Evolutionary conservation across 2,888 invertebrate species (phyloP), one percentile per base, ranked within the genome.

Genomic region (Smittia sp.): DNA sequence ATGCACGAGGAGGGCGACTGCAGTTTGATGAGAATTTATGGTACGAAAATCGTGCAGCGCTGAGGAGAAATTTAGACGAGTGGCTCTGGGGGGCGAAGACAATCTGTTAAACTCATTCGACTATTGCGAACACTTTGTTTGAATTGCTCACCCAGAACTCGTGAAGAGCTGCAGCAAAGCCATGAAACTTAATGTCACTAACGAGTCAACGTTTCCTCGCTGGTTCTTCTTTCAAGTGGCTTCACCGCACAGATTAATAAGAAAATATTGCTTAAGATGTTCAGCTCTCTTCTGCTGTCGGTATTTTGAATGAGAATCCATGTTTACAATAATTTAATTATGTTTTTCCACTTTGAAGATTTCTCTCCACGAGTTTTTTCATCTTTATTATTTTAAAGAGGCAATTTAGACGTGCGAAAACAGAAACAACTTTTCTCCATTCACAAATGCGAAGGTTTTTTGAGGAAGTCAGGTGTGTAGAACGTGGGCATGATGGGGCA

Each of bases 281-380:
- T 63, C 27, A 25, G 63, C 27, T 63, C 24, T 58, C 9, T 52
- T 15, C 15, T 1, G 13, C 25, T 24, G 63, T 63, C 63, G 63
- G 63, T 24, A 15, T 63, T 62, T 27, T 25, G 27, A 63, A 63
- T 63, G 63, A n/a, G 24, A 27, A 25, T 63, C 15, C 63, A 39
- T 67, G 67, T 67, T 67, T 67, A 67, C 39, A 67, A 67, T 39
- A 67, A 67, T 67, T 67, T 67, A 67, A 67, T 67, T 67, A 67
- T 67, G 41, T 67, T 65, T 65, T 27, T 13, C 27, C 46, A 46
- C 46, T 65, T 65, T 65, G 65, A 65, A 65, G 65, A 46, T 46
- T 46, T 46, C 46, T 46, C n/a, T 46, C 2, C 46, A 32, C 32
- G 32, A 32, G 11, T 58, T 58, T 58, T 20, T 58, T 58, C 11